These are phyloP conservation scores for Netelia melanura DNA, from an alignment of 2,888 invertebrate species.

Conservation along the genomic window DNA sequence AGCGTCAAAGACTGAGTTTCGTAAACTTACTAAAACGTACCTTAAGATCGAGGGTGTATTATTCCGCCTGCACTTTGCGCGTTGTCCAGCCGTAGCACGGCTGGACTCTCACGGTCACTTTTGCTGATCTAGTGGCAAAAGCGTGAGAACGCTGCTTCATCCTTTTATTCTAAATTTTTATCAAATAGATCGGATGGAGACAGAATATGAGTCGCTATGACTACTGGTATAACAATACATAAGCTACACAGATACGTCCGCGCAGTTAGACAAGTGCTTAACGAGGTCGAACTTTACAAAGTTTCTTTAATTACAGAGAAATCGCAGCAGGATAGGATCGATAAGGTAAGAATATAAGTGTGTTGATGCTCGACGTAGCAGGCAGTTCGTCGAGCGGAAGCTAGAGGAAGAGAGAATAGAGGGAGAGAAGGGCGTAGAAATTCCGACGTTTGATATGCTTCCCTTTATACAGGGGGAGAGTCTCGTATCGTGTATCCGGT, in stretches of 20 bases:
- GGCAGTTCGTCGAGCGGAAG: constrained; percentile 57
- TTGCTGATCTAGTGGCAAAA: too few relatives aligned
- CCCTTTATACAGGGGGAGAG: constrained; percentile 28
- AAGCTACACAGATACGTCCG: background rate
- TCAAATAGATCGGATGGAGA: too few relatives aligned
- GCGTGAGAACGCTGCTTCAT: too few relatives aligned
- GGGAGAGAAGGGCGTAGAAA: constrained; percentile 54
- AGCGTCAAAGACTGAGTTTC: too few relatives aligned
- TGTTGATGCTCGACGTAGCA: constrained; percentile 54
- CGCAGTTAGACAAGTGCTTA: constrained; percentile 43
- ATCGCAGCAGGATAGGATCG: constrained; percentile 63
- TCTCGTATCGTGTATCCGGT: constrained; percentile 31
- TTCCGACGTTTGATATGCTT: constrained; percentile 61
- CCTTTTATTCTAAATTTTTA: too few relatives aligned
- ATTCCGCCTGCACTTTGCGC: too few relatives aligned
- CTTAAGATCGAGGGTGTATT: too few relatives aligned
- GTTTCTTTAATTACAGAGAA: constrained; percentile 70
- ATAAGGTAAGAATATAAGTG: constrained; percentile 69
- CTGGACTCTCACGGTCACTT: too few relatives aligned
- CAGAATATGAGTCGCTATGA: too few relatives aligned
- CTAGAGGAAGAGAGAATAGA: constrained; percentile 21
- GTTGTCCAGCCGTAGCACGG: too few relatives aligned
- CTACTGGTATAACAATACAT: too few relatives aligned
- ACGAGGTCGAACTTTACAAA: constrained; percentile 66
- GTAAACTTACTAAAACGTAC: too few relatives aligned